phyloP scores from a whole-genome alignment of 2,797 vertebrate species.

The Danio jaintianensis region DNA sequence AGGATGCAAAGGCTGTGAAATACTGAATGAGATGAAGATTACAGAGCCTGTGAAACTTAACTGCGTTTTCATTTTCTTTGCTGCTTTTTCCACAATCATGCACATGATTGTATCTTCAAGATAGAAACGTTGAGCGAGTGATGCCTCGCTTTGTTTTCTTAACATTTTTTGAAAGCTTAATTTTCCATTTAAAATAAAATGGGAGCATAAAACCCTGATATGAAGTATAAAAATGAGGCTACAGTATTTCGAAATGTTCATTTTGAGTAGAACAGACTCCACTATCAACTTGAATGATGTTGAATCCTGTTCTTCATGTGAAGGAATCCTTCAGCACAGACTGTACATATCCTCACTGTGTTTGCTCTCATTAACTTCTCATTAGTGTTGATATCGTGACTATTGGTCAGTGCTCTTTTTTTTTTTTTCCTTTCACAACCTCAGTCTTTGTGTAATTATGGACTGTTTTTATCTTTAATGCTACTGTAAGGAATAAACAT shows the following conservation, averaged over 20 bases:
- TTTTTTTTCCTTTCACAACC: slow-evolving; percentile 29
- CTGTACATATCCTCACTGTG: slow-evolving; percentile 59
- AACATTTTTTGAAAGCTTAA: background rate
- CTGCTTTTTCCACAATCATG: background rate
- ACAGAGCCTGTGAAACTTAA: background rate
- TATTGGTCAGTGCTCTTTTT: slow-evolving; percentile 44
- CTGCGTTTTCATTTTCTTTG: background rate
- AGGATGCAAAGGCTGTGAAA: slow-evolving; percentile 5
- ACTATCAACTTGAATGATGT: background rate
- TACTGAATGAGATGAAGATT: background rate
- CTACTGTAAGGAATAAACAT: slow-evolving; percentile 79
- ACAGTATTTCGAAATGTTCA: slow-evolving; percentile 6
- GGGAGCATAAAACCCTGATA: background rate
- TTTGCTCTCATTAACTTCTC: slow-evolving; percentile 45
- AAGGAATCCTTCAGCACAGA: slow-evolving; percentile 25
- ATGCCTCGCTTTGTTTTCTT: background rate
- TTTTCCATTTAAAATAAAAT: background rate
- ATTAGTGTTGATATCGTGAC: slow-evolving; percentile 57
- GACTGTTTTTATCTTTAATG: slow-evolving; percentile 76
- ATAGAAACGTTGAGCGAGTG: background rate
- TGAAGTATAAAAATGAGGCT: background rate
- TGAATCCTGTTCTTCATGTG: background rate
- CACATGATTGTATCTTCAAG: background rate
- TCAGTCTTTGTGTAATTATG: slow-evolving; percentile 64
- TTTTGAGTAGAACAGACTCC: slow-evolving; percentile 9